Conservation (phyloP, 2,113 vertebrate species). For the Gavia stellata region DNA sequence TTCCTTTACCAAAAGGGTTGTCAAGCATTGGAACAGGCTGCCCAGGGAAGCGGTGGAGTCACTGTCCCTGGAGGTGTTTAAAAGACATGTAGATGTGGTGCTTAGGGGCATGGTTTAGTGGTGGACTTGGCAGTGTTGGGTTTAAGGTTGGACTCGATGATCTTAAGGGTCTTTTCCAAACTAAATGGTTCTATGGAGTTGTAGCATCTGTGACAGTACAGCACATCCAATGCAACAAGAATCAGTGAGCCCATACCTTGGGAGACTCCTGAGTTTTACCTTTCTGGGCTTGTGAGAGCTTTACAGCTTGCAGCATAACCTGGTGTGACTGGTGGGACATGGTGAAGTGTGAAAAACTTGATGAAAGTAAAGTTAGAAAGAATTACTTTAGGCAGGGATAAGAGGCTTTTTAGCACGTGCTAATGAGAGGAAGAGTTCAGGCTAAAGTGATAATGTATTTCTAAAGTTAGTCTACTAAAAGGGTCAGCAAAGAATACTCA, state of each 20-base stretch:
- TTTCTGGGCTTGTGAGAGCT: not conserved
- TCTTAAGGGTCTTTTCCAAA: no score
- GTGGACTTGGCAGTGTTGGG: no score
- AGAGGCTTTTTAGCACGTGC: not conserved
- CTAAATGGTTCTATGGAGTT: no score
- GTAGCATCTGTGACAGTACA: not conserved
- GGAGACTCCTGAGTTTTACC: not conserved
- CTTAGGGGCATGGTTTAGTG: no score
- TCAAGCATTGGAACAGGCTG: no score
- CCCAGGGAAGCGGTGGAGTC: no score
- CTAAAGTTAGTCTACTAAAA: not conserved
- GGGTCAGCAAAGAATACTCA: not conserved
- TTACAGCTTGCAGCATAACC: not conserved
- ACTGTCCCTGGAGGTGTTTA: no score
- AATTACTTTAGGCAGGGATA: not conserved
- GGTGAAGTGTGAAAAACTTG: not conserved
- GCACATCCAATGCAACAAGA: not conserved
- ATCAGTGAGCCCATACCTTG: rapidly evolving
- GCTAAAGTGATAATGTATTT: not conserved
- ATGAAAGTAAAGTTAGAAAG: not conserved
- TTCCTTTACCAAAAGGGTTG: no score
- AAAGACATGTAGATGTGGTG: no score
- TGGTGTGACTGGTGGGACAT: not conserved
- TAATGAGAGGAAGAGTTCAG: not conserved
- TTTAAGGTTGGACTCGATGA: no score